These are phyloP conservation scores for Phainopepla nitens DNA, from an alignment of 2,113 vertebrate genomes.

Conservation along the genomic window DNA sequence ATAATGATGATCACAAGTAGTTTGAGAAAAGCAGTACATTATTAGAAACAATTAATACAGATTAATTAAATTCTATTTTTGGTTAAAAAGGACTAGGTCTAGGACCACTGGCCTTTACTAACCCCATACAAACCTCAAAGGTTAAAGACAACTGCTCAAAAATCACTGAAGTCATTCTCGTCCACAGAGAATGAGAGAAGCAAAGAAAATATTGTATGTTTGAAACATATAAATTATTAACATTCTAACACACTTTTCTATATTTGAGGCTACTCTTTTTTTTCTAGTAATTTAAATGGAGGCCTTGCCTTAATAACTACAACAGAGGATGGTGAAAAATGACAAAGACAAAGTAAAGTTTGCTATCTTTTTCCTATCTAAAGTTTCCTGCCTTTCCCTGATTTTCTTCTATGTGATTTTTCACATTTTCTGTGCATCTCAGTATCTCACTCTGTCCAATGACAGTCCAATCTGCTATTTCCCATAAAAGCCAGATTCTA, in stretches of 20 bases:
- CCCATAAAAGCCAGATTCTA: not conserved
- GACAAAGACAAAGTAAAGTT: not conserved
- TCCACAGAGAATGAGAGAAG: not conserved
- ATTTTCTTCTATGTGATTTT: not conserved
- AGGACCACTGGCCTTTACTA: not conserved
- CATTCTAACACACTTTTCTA: not conserved
- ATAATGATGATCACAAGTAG: rapidly evolving
- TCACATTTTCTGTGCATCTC: not conserved
- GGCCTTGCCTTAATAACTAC: not conserved
- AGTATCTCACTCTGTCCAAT: not conserved
- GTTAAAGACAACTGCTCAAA: not conserved
- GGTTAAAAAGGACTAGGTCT: not conserved
- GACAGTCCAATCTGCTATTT: not conserved
- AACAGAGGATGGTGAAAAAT: not conserved
- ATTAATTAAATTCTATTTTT: not conserved
- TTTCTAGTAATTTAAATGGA: not conserved
- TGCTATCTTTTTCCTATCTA: not conserved
- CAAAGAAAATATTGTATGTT: not conserved
- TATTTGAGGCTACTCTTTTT: not conserved
- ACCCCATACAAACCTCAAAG: not conserved
- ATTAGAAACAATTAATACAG: not conserved
- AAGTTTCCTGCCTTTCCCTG: not conserved
- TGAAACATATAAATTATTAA: not conserved
- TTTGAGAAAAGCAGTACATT: not conserved
- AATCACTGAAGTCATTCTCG: not conserved